Evolutionary conservation across 2,797 vertebrate genomes (phyloP).

Genomic region (Setipinna tenuifilis): DNA sequence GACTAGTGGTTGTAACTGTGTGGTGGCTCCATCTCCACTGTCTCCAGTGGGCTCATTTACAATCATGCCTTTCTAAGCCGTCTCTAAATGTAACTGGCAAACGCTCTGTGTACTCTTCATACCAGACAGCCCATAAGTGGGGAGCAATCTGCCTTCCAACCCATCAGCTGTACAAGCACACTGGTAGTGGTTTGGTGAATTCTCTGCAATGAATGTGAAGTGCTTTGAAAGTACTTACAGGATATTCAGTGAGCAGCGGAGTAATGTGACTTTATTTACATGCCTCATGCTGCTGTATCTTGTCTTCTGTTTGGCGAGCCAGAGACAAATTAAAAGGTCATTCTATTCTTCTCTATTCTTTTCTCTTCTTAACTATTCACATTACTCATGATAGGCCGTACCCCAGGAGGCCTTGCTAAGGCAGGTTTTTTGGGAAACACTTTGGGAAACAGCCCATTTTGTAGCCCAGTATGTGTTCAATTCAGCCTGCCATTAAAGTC

Average conservation of each 20-base stretch:
- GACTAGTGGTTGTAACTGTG: background rate
- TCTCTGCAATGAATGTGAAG: slow-evolving; percentile 17
- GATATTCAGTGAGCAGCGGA: background rate
- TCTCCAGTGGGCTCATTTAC: background rate
- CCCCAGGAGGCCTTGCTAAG: background rate
- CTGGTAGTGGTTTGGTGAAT: background rate
- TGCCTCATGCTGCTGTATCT: too few species aligned
- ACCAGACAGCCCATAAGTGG: background rate
- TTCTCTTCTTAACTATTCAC: background rate
- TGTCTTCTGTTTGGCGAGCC: too few species aligned
- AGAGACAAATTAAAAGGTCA: too few species aligned
- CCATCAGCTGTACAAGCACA: background rate
- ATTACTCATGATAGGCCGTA: background rate
- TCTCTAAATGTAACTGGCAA: background rate
- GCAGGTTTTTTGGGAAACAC: background rate
- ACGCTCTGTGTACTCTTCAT: background rate
- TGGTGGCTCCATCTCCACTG: background rate
- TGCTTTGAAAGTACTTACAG: background rate
- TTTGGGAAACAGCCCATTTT: background rate
- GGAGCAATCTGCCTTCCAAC: background rate
- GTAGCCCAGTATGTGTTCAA: background rate
- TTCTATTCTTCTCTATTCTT: too few species aligned
- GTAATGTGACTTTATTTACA: too few species aligned
- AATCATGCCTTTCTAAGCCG: background rate
- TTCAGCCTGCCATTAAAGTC: background rate